These are phyloP conservation scores for Seriola quinqueradiata DNA, from an alignment of 2,113 vertebrate species.

Conservation along the genomic window DNA sequence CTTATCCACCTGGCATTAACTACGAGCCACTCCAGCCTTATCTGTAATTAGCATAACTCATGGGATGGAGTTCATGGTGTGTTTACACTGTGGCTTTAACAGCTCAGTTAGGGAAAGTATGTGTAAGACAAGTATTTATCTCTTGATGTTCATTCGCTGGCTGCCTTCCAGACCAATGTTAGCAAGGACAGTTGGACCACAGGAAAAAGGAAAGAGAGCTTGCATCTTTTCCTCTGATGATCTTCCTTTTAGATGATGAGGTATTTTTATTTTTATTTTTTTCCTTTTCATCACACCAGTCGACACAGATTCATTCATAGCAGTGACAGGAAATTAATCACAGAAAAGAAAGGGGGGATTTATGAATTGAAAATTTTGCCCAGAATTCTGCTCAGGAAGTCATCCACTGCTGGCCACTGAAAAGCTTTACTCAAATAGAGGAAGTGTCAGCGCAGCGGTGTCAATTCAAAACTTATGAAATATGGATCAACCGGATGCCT, in stretches of 20 bases:
- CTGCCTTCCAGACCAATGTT: slow-evolving; percentile 57
- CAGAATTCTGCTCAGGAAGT: background rate
- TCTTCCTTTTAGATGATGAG: background rate
- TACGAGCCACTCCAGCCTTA: slow-evolving; percentile 59
- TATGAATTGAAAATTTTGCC: background rate
- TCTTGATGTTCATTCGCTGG: slow-evolving; percentile 55
- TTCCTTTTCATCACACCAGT: slow-evolving; percentile 14
- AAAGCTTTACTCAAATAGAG: background rate
- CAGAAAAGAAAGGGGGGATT: background rate
- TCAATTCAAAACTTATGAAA: too few species aligned
- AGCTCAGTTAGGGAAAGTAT: slow-evolving; percentile 60
- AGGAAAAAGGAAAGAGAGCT: slow-evolving; percentile 23
- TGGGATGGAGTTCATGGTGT: slow-evolving; percentile 55
- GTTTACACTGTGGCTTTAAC: slow-evolving; percentile 69
- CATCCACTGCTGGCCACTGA: background rate
- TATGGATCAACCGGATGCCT: too few species aligned
- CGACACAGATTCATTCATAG: slow-evolving; percentile 19
- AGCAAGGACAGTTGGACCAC: slow-evolving; percentile 29
- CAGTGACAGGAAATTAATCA: background rate
- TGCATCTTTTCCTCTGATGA: slow-evolving; percentile 24
- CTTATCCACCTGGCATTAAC: slow-evolving; percentile 68
- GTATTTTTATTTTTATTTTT: slow-evolving; percentile 6
- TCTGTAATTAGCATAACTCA: slow-evolving; percentile 77
- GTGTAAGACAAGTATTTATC: slow-evolving; percentile 73
- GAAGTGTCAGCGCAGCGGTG: too few species aligned